phyloP scores from a whole-genome alignment of 2,113 vertebrate species.

The Pelecanus crispus region DNA sequence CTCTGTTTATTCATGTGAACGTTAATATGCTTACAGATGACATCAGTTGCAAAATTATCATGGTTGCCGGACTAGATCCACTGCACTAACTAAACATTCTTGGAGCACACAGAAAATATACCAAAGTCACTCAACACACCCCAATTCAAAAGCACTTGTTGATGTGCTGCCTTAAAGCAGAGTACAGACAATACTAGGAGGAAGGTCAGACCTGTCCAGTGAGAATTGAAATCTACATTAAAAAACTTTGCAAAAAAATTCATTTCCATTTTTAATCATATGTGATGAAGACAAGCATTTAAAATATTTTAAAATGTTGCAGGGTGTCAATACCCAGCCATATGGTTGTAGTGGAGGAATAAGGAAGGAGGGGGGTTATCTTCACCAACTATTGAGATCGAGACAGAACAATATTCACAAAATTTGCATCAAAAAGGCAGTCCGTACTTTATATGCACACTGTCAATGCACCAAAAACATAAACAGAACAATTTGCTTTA shows the following conservation, averaged over 20 bases:
- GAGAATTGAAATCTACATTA: background rate
- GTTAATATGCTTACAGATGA: background rate
- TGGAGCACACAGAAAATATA: background rate
- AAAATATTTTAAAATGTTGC: background rate
- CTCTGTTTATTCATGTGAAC: background rate
- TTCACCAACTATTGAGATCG: background rate
- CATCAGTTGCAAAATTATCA: background rate
- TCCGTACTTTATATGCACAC: background rate
- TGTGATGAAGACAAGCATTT: background rate
- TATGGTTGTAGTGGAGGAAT: background rate
- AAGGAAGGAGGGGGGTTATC: background rate
- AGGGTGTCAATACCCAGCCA: background rate
- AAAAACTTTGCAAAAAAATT: background rate
- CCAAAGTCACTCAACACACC: background rate
- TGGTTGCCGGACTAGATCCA: background rate
- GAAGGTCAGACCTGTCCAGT: background rate
- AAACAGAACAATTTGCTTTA: background rate
- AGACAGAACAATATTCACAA: background rate
- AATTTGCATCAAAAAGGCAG: background rate
- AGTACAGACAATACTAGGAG: background rate
- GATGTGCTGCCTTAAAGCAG: background rate
- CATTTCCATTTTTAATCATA: background rate
- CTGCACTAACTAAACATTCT: background rate
- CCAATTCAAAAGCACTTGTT: accelerated
- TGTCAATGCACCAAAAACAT: background rate